A percentile compares a stretch with the other conserved stretches of the same genome.
phyloP scores from a whole-genome alignment of 2,888 invertebrate genomes.

The Andrena camellia region DNA sequence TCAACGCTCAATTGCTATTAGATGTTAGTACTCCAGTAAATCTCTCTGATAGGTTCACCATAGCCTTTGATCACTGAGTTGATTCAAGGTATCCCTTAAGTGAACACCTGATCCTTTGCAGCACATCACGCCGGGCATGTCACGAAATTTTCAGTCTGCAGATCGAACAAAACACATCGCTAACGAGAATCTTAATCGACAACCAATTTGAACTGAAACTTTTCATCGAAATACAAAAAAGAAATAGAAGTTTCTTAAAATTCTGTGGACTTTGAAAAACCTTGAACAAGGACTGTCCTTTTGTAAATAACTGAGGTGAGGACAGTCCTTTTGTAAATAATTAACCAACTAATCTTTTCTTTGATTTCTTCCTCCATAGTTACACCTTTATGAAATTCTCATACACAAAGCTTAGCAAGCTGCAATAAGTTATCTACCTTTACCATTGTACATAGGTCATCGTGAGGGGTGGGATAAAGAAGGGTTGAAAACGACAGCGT shows the following conservation, averaged over 20 bases:
- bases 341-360: too few species aligned
- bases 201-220: neutral
- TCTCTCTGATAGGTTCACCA: constrained; percentile 61
- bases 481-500: neutral
- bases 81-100: constrained; percentile 58
- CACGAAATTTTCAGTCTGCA: constrained; percentile 13
- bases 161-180: constrained; percentile 14
- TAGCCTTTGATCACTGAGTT: constrained; percentile 60
- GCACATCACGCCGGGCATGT: constrained; percentile 9
- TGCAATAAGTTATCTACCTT: too few species aligned
- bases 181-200: neutral
- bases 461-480: constrained; percentile 11
- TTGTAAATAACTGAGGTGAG: too few species aligned
- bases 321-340: too few species aligned
- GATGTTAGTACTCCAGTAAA: constrained; percentile 60
- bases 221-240: neutral
- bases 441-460: too few species aligned
- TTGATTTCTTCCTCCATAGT: too few species aligned
- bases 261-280: neutral
- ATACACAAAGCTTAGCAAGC: too few species aligned
- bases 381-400: too few species aligned
- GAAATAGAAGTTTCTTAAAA: neutral
- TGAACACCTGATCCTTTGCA: constrained; percentile 62
- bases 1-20: constrained; percentile 64
- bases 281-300: too few species aligned